phyloP scores from a whole-genome alignment of 2,797 vertebrate genomes.

The Pristis pectinata region DNA sequence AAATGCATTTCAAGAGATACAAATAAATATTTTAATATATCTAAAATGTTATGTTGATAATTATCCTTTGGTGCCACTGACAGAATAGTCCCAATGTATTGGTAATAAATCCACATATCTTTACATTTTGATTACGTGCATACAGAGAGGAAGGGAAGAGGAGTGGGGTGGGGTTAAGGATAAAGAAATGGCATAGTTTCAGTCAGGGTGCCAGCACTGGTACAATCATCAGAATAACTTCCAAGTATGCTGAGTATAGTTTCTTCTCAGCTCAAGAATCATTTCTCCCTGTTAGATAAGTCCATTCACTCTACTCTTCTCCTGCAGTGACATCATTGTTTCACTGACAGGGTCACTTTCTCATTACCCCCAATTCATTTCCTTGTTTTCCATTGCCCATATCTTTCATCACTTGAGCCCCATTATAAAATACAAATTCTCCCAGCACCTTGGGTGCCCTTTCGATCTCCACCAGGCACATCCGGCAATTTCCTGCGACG shows the following conservation, averaged over 20 bases:
- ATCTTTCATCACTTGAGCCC: background rate
- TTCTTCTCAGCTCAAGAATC: background rate
- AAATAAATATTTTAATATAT: background rate
- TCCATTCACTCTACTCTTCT: background rate
- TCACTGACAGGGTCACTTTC: background rate
- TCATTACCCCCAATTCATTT: background rate
- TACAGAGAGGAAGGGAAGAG: background rate
- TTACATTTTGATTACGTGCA: too few relatives aligned
- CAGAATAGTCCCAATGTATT: background rate
- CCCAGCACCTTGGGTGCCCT: conserved; percentile 70
- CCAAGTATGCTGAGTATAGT: background rate
- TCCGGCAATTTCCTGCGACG: conserved; percentile 92
- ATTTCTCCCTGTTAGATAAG: background rate
- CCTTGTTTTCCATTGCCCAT: background rate
- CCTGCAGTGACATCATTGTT: background rate
- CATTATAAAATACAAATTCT: background rate
- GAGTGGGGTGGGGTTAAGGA: background rate
- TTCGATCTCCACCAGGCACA: conserved; percentile 98
- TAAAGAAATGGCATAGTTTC: background rate
- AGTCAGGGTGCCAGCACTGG: background rate
- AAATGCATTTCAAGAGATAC: background rate
- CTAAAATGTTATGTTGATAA: background rate
- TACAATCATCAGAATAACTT: background rate
- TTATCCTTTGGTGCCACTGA: background rate
- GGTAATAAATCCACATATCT: background rate